Evolutionary conservation across 1,140 invertebrate genomes (phyloP).

Genomic region (Dendrolimus punctatus): DNA sequence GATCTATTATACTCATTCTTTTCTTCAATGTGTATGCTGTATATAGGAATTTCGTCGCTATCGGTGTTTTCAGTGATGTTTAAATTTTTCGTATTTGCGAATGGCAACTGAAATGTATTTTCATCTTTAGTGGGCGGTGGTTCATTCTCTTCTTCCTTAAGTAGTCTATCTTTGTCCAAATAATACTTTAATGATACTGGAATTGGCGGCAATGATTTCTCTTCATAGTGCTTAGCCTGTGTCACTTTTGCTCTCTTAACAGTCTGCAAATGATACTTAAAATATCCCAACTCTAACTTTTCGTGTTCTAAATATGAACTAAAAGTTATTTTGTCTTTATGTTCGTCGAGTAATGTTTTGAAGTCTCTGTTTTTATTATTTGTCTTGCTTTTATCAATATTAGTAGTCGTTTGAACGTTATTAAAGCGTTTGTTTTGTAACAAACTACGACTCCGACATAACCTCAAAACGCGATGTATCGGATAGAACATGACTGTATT

Average conservation of each 20-base stretch:
- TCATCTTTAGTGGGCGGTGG: slow-evolving; percentile 12
- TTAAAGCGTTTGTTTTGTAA: slow-evolving; percentile 24
- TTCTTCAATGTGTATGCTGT: slow-evolving; percentile 2
- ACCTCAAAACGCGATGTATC: slow-evolving; percentile 29
- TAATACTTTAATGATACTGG: slow-evolving; percentile 53
- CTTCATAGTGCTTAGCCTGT: slow-evolving; percentile 22
- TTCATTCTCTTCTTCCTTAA: slow-evolving; percentile 26
- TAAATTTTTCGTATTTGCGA: slow-evolving; percentile 31
- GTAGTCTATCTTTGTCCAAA: slow-evolving; percentile 38
- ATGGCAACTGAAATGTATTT: slow-evolving; percentile 34
- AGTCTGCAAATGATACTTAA: slow-evolving; percentile 56
- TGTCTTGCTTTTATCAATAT: slow-evolving; percentile 13
- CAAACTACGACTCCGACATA: slow-evolving; percentile 22
- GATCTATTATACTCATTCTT: slow-evolving; percentile 38
- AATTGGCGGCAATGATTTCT: slow-evolving; percentile 37
- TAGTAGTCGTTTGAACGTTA: slow-evolving; percentile 18
- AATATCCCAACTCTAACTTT: slow-evolving; percentile 53
- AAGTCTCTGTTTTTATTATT: slow-evolving; percentile 29
- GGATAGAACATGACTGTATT: slow-evolving; percentile 14
- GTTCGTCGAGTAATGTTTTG: slow-evolving; percentile 28
- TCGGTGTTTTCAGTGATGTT: slow-evolving; percentile 17
- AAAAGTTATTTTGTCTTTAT: slow-evolving; percentile 47
- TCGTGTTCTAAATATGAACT: slow-evolving; percentile 54
- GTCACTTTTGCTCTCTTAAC: slow-evolving; percentile 38
- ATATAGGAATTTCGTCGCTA: slow-evolving; percentile 12